Percentiles rank a stretch among this genome's conserved stretches.
phyloP scores from a whole-genome alignment of 2,113 vertebrate species.

The Datnioides undecimradiatus region DNA sequence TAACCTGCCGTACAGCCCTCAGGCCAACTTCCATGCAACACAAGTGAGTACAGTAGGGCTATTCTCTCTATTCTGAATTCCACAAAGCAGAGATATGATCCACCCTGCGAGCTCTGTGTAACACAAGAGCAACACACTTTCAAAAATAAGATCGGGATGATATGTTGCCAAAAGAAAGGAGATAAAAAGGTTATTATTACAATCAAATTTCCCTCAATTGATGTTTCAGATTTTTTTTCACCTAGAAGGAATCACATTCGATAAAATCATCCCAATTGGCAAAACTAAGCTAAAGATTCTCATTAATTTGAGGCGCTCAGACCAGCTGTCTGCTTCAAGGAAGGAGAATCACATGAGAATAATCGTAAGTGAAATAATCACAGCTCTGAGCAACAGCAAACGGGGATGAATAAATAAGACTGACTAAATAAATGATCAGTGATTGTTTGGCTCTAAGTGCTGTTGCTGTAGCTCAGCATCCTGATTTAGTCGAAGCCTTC shows the following conservation, averaged over 20 bases:
- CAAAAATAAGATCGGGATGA: constrained; percentile 33
- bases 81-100: constrained; percentile 42
- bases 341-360: constrained; percentile 71
- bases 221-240: constrained; percentile 12
- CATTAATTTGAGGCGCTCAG: constrained; percentile 53
- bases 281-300: constrained; percentile 42
- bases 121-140: constrained; percentile 30
- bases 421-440: constrained; percentile 85
- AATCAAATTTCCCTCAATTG: constrained; percentile 15
- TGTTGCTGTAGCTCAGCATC: constrained; percentile 79
- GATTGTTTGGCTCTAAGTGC: constrained; percentile 83
- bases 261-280: constrained; percentile 45
- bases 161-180: constrained; percentile 1
- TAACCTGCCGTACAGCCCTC: constrained; percentile 33
- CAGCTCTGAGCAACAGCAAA: constrained; percentile 76
- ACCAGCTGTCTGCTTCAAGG: constrained; percentile 56
- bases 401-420: constrained; percentile 81
- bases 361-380: constrained; percentile 77
- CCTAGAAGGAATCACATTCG: constrained; percentile 13
- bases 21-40: constrained; percentile 30
- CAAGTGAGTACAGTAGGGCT: constrained; percentile 15
- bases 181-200: constrained; percentile 22
- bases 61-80: constrained; percentile 51
- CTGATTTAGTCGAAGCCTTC: constrained; percentile 82
- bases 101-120: constrained; percentile 10